A percentile compares a stretch with the other conserved stretches of the same genome.
Evolutionary conservation across 2,888 invertebrate genomes (phyloP).

Genomic region (Conistra vaccinii): DNA sequence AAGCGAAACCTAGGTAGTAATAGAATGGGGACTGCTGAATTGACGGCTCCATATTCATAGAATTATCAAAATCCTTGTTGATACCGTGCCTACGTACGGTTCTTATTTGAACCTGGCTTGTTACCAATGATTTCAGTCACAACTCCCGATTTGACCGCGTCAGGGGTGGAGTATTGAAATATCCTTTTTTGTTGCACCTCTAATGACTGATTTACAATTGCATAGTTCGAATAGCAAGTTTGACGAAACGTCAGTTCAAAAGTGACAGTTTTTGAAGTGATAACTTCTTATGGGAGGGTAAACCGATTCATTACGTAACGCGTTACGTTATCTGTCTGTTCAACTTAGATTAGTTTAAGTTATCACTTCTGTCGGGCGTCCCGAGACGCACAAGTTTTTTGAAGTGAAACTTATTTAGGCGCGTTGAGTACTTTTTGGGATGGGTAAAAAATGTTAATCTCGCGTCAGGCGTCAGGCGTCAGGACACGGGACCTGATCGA

Average conservation of each 20-base stretch:
- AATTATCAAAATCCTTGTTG: neutral
- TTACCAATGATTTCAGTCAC: too few relatives aligned
- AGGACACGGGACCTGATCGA: too few relatives aligned
- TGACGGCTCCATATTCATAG: constrained; percentile 3
- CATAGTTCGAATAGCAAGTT: neutral
- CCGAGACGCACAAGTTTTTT: too few relatives aligned
- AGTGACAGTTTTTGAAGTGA: neutral
- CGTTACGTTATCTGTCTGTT: too few relatives aligned
- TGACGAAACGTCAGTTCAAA: neutral
- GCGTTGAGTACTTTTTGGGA: too few relatives aligned
- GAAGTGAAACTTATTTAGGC: too few relatives aligned
- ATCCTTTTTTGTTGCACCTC: neutral
- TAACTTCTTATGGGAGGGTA: too few relatives aligned
- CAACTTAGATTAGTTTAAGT: too few relatives aligned
- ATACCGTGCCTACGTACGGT: neutral
- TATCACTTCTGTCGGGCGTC: too few relatives aligned
- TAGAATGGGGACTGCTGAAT: neutral
- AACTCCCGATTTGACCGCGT: neutral
- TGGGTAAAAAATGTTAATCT: too few relatives aligned
- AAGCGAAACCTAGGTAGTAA: neutral
- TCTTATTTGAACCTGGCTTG: neutral
- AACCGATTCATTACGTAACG: too few relatives aligned
- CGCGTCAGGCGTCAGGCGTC: too few relatives aligned
- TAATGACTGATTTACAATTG: neutral
- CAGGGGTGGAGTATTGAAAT: neutral